Evolutionary conservation across 2,113 vertebrate species (phyloP).

Genomic region (Leptocoma aspasia): DNA sequence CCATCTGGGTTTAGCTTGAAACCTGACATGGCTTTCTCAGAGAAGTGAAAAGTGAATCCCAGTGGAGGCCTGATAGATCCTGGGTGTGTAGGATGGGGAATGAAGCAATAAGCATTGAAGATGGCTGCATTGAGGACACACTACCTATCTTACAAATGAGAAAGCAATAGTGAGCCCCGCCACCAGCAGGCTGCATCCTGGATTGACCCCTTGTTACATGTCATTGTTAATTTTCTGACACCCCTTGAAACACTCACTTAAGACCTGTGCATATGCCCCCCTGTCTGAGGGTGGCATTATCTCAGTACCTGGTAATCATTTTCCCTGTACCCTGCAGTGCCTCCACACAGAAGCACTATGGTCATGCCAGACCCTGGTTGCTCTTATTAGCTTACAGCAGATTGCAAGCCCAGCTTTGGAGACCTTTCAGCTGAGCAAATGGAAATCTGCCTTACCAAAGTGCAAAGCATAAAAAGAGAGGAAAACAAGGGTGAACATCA

Average conservation of each 20-base stretch:
- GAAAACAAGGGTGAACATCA: not conserved
- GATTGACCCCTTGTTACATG: not conserved
- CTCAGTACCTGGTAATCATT: not conserved
- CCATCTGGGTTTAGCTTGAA: not conserved
- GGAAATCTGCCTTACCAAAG: not conserved
- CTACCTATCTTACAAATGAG: not conserved
- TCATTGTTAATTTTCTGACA: not conserved
- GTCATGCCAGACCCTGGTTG: not conserved
- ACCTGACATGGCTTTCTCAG: not conserved
- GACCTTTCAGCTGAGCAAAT: not conserved
- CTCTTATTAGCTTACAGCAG: not conserved
- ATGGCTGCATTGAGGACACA: not conserved
- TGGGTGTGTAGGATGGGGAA: not conserved
- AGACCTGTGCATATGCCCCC: not conserved
- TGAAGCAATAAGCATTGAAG: not conserved
- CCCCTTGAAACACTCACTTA: not conserved
- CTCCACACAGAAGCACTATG: not conserved
- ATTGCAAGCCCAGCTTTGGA: not conserved
- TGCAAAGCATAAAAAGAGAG: not conserved
- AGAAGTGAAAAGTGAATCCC: not conserved
- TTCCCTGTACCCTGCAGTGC: not conserved
- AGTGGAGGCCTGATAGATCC: not conserved
- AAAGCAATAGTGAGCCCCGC: not conserved
- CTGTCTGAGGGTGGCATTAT: not conserved
- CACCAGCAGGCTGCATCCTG: not conserved